Evolutionary conservation across 1,140 invertebrate genomes (phyloP), one percentile per base, ranked within the genome.

Genomic region (Thalassaphorura encarpata): DNA sequence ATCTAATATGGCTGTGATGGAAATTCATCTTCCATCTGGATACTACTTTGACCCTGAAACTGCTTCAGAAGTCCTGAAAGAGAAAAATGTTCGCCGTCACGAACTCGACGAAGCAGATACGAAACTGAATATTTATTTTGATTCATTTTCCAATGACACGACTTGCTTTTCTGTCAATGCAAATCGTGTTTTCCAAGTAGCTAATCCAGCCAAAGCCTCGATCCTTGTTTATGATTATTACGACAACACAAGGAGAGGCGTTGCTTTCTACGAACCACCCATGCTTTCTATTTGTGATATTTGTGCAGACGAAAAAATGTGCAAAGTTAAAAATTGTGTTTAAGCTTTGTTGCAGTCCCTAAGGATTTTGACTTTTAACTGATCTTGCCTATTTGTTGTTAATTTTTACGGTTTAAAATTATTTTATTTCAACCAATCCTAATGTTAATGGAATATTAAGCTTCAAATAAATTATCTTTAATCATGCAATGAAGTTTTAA

Each of bases 201-300:
- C 85, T 0, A 81, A 85, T 65, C 85, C 90, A 66, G 84, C 83
- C 67, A 85, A 87, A 23, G 86, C 87, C 21, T 78, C 86, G 28
- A 84, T 94, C 5, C 76, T 79, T 24, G 79, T 94, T 60, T 94
- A 89, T 63, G 89, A 95, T 67, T 95, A 95, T 70, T 95, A 95
- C 66, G 86, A 92, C 68, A 85, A 81, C 62, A 80, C 87, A 86
- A 76, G 81, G 79, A 42, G 42, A 26, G 56, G 39, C 15, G 11
- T 45, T 26, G 50, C 54, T n/a, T 56, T 31, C 36, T 61, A 56
- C 31, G 50, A 52, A n/a, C 16, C 33, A 18, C 54, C 50, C 1
- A 53, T 29, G 26, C 26, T 51, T 2, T 24, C 41, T 4, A 16
- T 52, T 49, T 61, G 59, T 53, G 54, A 56, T 24, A 42, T 61